These are phyloP conservation scores for Plebejus anna DNA, from an alignment of 2,888 invertebrate species.

Conservation along the genomic window DNA sequence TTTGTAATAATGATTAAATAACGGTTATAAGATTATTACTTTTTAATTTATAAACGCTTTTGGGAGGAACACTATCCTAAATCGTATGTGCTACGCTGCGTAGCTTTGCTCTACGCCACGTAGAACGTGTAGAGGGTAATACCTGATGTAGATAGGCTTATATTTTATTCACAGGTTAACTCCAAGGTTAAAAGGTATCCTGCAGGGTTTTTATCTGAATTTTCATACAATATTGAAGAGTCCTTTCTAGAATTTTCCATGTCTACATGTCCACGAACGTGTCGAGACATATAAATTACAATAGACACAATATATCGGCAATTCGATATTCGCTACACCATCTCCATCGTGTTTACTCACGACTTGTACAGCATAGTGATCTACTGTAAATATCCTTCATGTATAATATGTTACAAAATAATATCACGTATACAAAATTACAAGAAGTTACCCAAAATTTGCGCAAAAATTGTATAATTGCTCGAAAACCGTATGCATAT, in stretches of 20 bases:
- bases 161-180: neutral
- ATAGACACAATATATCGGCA: neutral
- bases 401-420: too few relatives aligned
- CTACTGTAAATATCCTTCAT: neutral
- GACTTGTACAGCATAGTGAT: neutral
- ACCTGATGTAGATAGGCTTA: neutral
- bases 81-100: neutral
- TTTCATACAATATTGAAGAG: neutral
- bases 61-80: too few relatives aligned
- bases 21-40: neutral
- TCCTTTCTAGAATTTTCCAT: neutral
- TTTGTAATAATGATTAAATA: neutral
- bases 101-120: neutral
- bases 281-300: conserved; percentile 2
- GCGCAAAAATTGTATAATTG: too few relatives aligned
- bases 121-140: neutral
- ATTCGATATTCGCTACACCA: neutral
- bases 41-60: neutral
- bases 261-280: conserved; percentile 4
- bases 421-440: too few relatives aligned
- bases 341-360: neutral
- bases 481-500: too few relatives aligned
- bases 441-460: too few relatives aligned
- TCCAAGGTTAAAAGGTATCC: neutral
- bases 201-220: neutral